These are phyloP conservation scores for Leucoraja erinaceus DNA, from an alignment of 2,113 vertebrate genomes.

Conservation along the genomic window DNA sequence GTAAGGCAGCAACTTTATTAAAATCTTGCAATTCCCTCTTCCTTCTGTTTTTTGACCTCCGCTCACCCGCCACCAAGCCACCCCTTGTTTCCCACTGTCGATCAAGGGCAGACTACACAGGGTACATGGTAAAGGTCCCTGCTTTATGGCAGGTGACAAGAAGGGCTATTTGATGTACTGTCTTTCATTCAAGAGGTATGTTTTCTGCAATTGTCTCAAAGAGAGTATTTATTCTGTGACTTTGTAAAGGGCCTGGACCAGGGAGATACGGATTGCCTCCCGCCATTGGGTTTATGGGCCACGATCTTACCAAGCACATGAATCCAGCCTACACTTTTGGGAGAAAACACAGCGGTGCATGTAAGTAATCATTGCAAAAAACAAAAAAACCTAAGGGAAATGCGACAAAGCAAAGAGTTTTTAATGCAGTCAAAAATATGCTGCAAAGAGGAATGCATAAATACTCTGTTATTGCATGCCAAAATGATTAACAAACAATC, in stretches of 20 bases:
- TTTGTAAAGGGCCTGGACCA: constrained; percentile 60
- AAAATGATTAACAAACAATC: background rate
- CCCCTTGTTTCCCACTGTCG: background rate
- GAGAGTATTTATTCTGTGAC: background rate
- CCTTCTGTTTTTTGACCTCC: background rate
- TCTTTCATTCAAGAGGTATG: background rate
- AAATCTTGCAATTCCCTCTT: background rate
- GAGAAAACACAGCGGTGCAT: constrained; percentile 52
- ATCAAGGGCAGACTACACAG: too few species aligned
- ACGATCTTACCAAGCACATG: constrained; percentile 63
- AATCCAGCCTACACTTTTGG: constrained; percentile 67
- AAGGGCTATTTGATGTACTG: background rate
- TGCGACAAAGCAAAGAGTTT: background rate
- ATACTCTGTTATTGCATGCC: background rate
- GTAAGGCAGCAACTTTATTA: too few species aligned
- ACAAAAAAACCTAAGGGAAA: background rate
- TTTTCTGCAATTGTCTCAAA: background rate
- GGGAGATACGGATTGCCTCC: constrained; percentile 64
- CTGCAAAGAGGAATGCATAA: background rate
- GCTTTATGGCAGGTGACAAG: background rate
- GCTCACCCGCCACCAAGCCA: background rate
- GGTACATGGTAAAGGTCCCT: background rate
- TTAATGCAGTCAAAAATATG: background rate
- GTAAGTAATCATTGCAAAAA: constrained; percentile 46
- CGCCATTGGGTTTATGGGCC: constrained; percentile 63